These are phyloP conservation scores for Acrocephalus kingi DNA, from an alignment of 2,113 vertebrate genomes.

Conservation along the genomic window DNA sequence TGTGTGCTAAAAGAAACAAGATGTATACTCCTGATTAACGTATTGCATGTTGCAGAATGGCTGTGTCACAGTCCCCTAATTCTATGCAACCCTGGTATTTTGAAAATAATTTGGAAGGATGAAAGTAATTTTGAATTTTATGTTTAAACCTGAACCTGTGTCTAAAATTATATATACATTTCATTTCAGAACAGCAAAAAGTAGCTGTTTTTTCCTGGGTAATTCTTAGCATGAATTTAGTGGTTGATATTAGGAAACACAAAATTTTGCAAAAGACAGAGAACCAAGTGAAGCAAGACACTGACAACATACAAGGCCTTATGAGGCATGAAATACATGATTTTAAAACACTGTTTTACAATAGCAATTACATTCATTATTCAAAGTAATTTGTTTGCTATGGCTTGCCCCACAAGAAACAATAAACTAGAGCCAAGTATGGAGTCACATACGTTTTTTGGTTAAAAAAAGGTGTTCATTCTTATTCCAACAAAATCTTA, in stretches of 20 bases:
- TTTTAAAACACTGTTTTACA: background rate
- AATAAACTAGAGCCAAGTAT: background rate
- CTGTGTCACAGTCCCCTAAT: background rate
- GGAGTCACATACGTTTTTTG: accelerated
- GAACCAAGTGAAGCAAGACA: constrained; percentile 37
- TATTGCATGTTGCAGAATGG: background rate
- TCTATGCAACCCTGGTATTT: background rate
- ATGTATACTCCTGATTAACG: background rate
- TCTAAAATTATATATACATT: background rate
- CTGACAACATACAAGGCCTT: background rate
- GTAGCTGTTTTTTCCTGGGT: background rate
- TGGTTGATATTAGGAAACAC: constrained; percentile 13
- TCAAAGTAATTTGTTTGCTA: background rate
- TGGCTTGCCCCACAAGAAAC: background rate
- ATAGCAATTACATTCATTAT: background rate
- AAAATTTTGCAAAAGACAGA: constrained; percentile 36
- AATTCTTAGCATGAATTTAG: background rate
- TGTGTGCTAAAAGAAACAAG: background rate
- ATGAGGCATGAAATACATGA: background rate
- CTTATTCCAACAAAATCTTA: background rate
- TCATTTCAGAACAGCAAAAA: background rate
- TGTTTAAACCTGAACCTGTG: background rate
- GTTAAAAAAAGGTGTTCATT: background rate
- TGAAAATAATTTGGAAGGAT: background rate
- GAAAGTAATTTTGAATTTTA: background rate